A percentile compares a stretch with the other conserved stretches of the same genome.
Evolutionary conservation across 2,888 invertebrate genomes (phyloP).

Genomic region (Rotaria socialis): DNA sequence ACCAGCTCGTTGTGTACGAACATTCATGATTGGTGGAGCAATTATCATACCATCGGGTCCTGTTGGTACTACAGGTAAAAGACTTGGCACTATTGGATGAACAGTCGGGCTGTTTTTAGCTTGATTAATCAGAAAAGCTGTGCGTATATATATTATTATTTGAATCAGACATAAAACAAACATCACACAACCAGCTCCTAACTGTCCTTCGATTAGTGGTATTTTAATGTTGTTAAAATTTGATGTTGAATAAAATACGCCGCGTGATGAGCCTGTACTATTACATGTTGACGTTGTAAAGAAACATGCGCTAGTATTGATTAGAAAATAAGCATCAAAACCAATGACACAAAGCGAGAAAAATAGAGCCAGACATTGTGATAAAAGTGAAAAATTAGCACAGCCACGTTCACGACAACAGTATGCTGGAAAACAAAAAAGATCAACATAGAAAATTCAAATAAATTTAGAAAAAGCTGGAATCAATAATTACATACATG

Average conservation of each 20-base stretch:
- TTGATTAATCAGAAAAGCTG: neutral
- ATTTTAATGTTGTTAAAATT: constrained; percentile 15
- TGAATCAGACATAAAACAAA: neutral
- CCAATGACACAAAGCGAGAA: neutral
- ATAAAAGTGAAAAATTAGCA: neutral
- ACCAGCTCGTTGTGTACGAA: neutral
- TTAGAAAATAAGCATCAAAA: neutral
- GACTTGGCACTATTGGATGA: neutral
- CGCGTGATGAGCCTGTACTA: neutral
- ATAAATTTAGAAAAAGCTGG: no score
- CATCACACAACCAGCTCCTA: neutral
- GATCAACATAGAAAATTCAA: neutral
- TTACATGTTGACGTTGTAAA: neutral
- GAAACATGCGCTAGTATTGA: neutral
- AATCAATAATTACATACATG: neutral
- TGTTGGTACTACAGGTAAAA: neutral
- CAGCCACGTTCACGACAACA: neutral
- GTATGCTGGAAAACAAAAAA: neutral
- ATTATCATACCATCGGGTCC: neutral
- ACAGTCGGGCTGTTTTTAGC: neutral
- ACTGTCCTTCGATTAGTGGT: neutral
- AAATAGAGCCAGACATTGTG: neutral
- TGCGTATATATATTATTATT: neutral
- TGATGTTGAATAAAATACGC: neutral
- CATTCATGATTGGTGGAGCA: neutral